Evolutionary conservation across 2,888 invertebrate genomes (phyloP), one percentile per base, ranked within the genome.

Genomic region (Branchellion lobata): DNA sequence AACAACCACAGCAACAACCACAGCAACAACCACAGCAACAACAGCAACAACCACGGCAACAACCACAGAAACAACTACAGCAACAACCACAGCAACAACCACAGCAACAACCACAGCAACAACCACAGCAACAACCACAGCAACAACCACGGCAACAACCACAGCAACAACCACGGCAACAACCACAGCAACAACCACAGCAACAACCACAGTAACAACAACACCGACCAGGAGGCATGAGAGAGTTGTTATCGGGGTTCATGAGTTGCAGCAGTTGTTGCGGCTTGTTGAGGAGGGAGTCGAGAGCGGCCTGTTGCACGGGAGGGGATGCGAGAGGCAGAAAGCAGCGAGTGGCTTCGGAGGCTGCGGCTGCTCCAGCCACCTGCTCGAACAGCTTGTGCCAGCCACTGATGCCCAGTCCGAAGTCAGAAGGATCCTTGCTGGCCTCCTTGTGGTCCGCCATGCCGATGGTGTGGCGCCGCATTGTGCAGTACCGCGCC

Each of bases 391-490:
- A 36, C 5, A 29, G 77, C 29, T 33, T 78, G 53, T 27, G 33
- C 36, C 68, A 76, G 33, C 47, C 68, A 36, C 40, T 40, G 36
- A 29, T 33, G 51, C 34, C 73, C 11, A 31, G 61, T 84, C 85
- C 83, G 85, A 86, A 80, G 86, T 84, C 33, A 85, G 84, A 29
- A 85, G 85, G 40, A 86, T n/a, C 68, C 18, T 2, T 29, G 61
- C 31, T 47, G 83, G 93, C 92, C 85, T 94, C 94, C 0, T 93
- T 91, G 47, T 93, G 92, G 89, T 95, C 94, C 1, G 95, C 95
- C 0, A 87, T 86, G 29, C 96, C 96, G 0, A 96, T 95, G 0
- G 96, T 96, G 87, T 96, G 96, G 29, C 96, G 89, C 61, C 96
- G 90, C 75, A 92, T 91, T 73, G 92, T 92, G 81, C 88, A 85